Percentiles rank a stretch among this genome's conserved stretches.
These are phyloP conservation scores for Zaprionus ghesquierei DNA, from an alignment of 1,140 invertebrate genomes.

Conservation along the genomic window DNA sequence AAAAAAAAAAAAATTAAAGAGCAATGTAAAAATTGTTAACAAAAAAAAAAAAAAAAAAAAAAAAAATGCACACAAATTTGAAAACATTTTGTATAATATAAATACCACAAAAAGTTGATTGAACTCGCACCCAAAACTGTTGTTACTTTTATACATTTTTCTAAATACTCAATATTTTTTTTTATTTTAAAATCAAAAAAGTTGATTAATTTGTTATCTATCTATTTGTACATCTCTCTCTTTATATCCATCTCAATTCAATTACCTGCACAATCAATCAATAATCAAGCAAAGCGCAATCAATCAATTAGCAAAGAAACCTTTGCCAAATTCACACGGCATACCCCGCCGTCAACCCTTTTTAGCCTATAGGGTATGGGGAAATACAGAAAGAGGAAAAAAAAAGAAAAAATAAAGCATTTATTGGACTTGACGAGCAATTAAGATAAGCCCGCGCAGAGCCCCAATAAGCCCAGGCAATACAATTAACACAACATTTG, in stretches of 20 bases:
- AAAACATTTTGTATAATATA: background rate
- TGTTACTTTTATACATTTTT: background rate
- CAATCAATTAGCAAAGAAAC: background rate
- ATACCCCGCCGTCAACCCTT: slow-evolving; percentile 15
- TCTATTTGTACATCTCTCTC: background rate
- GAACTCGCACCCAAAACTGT: background rate
- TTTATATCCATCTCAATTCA: background rate
- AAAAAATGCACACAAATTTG: background rate
- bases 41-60: too few relatives aligned
- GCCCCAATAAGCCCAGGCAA: slow-evolving; percentile 42
- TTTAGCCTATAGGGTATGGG: background rate
- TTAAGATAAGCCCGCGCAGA: slow-evolving; percentile 66
- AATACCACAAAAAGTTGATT: background rate
- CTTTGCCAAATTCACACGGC: background rate
- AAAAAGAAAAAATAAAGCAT: slow-evolving; percentile 52
- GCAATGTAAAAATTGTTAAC: too few relatives aligned
- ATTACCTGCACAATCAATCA: background rate
- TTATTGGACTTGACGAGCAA: slow-evolving; percentile 69
- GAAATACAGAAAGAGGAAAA: slow-evolving; percentile 8
- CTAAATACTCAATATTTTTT: background rate
- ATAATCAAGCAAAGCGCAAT: background rate
- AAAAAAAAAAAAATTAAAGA: too few relatives aligned
- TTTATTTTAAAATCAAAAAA: too few relatives aligned
- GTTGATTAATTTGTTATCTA: too few relatives aligned
- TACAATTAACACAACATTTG: slow-evolving; percentile 66